Percentiles rank a stretch among this genome's conserved stretches.
Evolutionary conservation across 1,140 invertebrate genomes (phyloP).

Genomic region (Trypoxylus dichotomus): DNA sequence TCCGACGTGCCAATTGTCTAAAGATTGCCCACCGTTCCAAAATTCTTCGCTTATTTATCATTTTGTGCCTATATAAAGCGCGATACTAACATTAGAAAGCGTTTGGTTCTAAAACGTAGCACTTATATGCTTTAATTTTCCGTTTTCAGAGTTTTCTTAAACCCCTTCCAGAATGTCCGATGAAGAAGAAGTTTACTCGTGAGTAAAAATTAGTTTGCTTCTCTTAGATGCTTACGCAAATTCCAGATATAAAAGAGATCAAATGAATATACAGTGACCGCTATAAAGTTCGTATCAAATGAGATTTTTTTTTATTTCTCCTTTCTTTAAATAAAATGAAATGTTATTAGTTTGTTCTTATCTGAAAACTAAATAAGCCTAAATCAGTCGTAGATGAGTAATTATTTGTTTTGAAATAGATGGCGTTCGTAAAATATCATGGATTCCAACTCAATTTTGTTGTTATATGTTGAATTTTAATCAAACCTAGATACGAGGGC

Average conservation of each 20-base stretch:
- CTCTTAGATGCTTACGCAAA: conserved; percentile 3
- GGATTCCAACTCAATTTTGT: no score
- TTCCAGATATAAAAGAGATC: neutral
- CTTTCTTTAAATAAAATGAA: no score
- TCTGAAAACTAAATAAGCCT: no score
- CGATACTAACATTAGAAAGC: neutral
- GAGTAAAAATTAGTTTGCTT: conserved; percentile 54
- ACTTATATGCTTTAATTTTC: conserved; percentile 28
- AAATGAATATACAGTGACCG: no score
- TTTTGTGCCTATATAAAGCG: neutral
- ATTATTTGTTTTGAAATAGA: no score
- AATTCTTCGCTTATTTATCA: neutral
- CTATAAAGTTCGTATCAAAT: no score
- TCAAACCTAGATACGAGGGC: no score
- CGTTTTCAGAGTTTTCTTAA: conserved; percentile 37
- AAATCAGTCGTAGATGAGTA: no score
- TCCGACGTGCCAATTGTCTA: conserved; percentile 8
- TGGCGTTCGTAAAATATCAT: no score
- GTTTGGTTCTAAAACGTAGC: conserved; percentile 34
- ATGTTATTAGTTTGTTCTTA: no score
- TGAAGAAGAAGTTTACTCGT: conserved; percentile 73
- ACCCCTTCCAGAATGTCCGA: conserved; percentile 66
- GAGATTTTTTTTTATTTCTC: no score
- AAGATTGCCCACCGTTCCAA: neutral
- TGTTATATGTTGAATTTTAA: no score